Evolutionary conservation across 1,140 invertebrate genomes (phyloP), one percentile per base, ranked within the genome.

Genomic region (Ylistrum balloti): DNA sequence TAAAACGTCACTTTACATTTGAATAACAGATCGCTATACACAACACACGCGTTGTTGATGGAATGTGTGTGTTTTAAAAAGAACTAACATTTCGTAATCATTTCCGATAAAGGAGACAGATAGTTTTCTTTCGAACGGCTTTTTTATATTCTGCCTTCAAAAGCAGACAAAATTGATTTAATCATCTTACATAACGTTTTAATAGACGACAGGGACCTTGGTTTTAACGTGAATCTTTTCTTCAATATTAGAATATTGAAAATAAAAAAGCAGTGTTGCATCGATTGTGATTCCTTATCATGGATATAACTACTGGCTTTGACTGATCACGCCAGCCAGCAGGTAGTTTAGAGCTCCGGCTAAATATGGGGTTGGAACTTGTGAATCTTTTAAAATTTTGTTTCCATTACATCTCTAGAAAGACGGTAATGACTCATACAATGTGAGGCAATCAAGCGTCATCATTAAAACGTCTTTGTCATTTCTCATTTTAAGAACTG

Each of bases 101-200:
- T 74, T 74, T 74, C n/a, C 56, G 56, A 74, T 74, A 74, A 74
- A 74, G 56, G 56, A 74, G 56, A 74, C 56, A 74, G 56, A 74
- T 74, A 74, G 56, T 28, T 74, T 74, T 28, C 56, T 28, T 5
- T 74, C 5, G 28, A 74, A 74, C 13, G 56, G 28, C 22, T 74
- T 74, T 74, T 74, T 74, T 74, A 74, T 74, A 28, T 74, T 74
- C 56, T 74, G 56, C n/a, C 56, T 74, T 74, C 56, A 74, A 74
- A 74, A 74, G 22, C 56, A 74, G 56, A 74, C 56, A 74, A 74
- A 74, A 74, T 74, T 74, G 56, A 74, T 74, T 74, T 74, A 74
- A 74, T 74, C 56, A 74, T 74, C n/a, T 74, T 74, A 74, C n/a
- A 74, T 28, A 74, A 74, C 56, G 56, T 28, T 74, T 74, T 74